A percentile compares a stretch with the other conserved stretches of the same genome.
Conservation (phyloP, 2,113 vertebrate species). For the Diadophis punctatus region DNA sequence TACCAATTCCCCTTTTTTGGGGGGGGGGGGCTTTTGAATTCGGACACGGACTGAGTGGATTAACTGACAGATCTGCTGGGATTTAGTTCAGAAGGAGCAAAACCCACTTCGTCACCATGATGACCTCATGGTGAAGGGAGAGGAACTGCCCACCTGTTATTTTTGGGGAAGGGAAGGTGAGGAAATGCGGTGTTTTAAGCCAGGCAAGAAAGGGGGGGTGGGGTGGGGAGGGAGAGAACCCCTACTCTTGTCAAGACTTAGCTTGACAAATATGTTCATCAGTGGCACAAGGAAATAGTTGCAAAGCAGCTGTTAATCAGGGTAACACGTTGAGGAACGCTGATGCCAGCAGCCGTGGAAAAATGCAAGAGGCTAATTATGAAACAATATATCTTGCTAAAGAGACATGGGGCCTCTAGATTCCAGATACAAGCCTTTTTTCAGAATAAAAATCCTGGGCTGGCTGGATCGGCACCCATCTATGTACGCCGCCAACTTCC, state of each 20-base stretch:
- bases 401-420: conserved; percentile 62
- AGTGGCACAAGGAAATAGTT: conserved; percentile 76
- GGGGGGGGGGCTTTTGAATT: not conserved
- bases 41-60: too few species aligned
- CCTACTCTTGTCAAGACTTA: conserved; percentile 69
- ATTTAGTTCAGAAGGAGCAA: not conserved
- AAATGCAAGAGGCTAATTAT: conserved; percentile 82
- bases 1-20: not conserved
- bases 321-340: conserved; percentile 74
- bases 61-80: not conserved
- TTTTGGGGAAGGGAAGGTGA: not conserved
- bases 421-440: conserved; percentile 44
- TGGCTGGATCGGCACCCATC: conserved; percentile 30
- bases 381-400: conserved; percentile 80
- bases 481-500: not conserved
- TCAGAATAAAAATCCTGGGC: conserved; percentile 17
- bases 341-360: conserved; percentile 79
- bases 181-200: conserved; percentile 68
- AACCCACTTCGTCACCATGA: conserved; percentile 48
- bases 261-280: conserved; percentile 76
- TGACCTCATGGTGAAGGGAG: conserved; percentile 24
- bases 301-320: conserved; percentile 85
- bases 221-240: conserved; percentile 64
- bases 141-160: conserved; percentile 21
- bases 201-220: conserved; percentile 39